Evolutionary conservation across 1,140 invertebrate genomes (phyloP), one percentile per base, ranked within the genome.

Genomic region (Camponotus floridanus): DNA sequence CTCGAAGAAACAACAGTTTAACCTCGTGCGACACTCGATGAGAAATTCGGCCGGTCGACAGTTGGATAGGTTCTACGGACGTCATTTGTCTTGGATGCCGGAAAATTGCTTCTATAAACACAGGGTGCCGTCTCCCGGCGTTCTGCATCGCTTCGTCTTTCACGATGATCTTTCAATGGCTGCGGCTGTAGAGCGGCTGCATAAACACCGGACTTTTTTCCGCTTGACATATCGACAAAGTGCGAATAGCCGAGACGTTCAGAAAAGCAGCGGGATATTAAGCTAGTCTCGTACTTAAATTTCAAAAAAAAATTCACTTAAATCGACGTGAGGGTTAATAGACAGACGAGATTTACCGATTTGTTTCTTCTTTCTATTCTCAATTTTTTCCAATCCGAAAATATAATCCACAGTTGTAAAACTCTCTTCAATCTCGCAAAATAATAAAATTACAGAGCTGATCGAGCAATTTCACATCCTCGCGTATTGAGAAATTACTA

Each of bases 391-490:
- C n/a, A 18, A 45, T 68, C 13, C 4, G 48, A 5, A 65, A 68
- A 39, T n/a, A 15, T 55, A 51, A 67, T 67, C 62, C 45, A n/a
- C 42, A 8, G 21, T 51, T 9, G 26, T 21, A 31, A 59, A 73
- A 59, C 48, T 71, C 51, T 48, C 31, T 51, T 85, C 71, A 15
- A 67, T 87, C 83, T 85, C 88, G 85, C 86, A 81, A 88, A 90
- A 87, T 87, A 91, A 91, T 91, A 87, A 91, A 91, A 91, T 91
- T 88, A 87, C 86, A 88, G 86, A 87, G 83, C 88, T 62, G 55
- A 81, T 31, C 76, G 76, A 86, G 86, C 84, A 64, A 67, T 78
- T 48, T 78, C 18, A 15, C 45, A 36, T 65, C n/a, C 64, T 45
- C 36, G 61, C 64, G 65, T 62, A 36, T 62, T 18, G 64, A 61